Percentiles rank a stretch among this genome's conserved stretches.
Conservation (phyloP, 1,140 invertebrate genomes). For the Gonioctena quinquepunctata region DNA sequence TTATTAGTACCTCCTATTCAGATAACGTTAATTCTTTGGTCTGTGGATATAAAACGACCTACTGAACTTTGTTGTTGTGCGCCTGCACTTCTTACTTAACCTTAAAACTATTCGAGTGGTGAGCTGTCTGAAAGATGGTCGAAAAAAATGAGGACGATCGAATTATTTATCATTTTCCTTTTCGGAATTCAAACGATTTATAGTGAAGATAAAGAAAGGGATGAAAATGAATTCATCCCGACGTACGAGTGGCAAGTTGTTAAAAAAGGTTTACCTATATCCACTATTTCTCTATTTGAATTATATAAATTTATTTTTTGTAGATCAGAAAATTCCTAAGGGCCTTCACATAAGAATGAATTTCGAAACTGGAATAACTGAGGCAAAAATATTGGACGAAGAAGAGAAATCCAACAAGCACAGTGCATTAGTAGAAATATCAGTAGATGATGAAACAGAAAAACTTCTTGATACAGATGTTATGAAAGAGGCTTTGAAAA, state of each 20-base stretch:
- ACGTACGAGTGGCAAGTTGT: slow-evolving; percentile 66
- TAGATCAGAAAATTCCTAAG: slow-evolving; percentile 71
- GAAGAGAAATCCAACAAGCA: slow-evolving; percentile 46
- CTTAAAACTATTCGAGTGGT: no score
- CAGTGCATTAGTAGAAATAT: slow-evolving; percentile 32
- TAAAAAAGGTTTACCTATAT: slow-evolving; percentile 57
- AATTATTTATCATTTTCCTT: no score
- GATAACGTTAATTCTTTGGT: no score
- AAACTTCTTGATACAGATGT: slow-evolving; percentile 31
- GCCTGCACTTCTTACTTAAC: no score
- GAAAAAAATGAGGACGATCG: no score
- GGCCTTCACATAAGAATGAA: slow-evolving; percentile 78
- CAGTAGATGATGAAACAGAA: slow-evolving; percentile 28
- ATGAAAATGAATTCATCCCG: slow-evolving; percentile 58
- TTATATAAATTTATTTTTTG: slow-evolving; percentile 31
- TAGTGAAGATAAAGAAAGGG: not conserved
- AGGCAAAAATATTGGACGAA: slow-evolving; percentile 73
- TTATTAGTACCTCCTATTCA: no score
- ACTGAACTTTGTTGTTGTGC: no score
- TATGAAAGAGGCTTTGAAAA: slow-evolving; percentile 51
- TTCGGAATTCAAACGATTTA: no score
- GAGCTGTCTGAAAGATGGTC: no score
- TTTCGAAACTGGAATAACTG: slow-evolving; percentile 70
- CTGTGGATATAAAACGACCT: no score
- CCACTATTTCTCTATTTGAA: not conserved